Evolutionary conservation across 2,113 vertebrate genomes (phyloP).

Genomic region (Nipponia nippon): DNA sequence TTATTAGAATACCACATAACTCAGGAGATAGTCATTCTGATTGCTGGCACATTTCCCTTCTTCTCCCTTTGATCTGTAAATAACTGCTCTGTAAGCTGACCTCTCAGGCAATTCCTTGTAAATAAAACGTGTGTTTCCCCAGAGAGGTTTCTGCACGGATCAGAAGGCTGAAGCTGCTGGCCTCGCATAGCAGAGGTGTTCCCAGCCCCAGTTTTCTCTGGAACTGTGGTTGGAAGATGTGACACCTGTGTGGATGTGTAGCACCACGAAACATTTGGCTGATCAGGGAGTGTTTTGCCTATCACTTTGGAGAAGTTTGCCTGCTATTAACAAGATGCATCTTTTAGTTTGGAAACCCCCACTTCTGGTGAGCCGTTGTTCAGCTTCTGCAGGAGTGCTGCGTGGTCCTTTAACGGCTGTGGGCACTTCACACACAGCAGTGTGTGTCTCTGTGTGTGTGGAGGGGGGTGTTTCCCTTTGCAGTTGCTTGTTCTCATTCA

Average conservation of each 20-base stretch:
- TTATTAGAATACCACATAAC: background rate
- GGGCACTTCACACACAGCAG: background rate
- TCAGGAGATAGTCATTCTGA: background rate
- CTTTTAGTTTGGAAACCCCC: background rate
- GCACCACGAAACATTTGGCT: background rate
- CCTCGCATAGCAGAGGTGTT: background rate
- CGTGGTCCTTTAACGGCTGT: background rate
- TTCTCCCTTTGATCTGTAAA: slow-evolving; percentile 17
- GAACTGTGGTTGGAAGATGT: background rate
- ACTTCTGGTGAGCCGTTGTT: background rate
- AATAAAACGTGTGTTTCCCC: background rate
- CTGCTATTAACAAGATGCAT: background rate
- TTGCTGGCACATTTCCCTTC: background rate
- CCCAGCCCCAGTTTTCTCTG: background rate
- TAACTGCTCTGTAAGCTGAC: background rate
- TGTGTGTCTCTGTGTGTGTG: background rate
- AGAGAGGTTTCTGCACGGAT: background rate
- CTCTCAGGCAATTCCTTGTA: background rate
- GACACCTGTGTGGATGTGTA: background rate
- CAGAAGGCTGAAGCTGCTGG: background rate
- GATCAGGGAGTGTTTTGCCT: background rate
- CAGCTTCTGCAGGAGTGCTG: background rate
- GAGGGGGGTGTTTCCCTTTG: background rate
- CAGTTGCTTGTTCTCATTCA: background rate
- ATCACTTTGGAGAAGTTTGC: background rate